Base-by-base conservation (phyloP, 2,888 invertebrate genomes). In the Harmothoe impar region DNA sequence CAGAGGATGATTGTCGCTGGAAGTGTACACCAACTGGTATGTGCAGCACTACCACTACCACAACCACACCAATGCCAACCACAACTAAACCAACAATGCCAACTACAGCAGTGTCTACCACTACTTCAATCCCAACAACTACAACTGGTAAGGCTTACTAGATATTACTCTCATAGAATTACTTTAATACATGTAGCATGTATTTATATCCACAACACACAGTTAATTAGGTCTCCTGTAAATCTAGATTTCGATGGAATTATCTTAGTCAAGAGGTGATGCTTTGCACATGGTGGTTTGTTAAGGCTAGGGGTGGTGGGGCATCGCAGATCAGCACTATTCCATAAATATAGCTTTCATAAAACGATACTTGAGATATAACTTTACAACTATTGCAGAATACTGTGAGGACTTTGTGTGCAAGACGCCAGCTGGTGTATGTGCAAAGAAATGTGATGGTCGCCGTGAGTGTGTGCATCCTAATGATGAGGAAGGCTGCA, bases 391-490 rank as follows among this genome's bases (percentile, higher is more conserved):
- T 25, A 25, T 54, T 52, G 52, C 86, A 86, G 86, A 54, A 25
- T 54, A 52, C 25, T 54, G 56, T 25, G 81, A 81, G 43, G 72
- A 77, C 35, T 35, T 15, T 15, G 81, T 43, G 33, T 56, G 54
- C 23, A 29, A 25, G 25, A 12, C 20, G 0, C 86, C 52, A 20
- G 62, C 23, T 54, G 56, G 62, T 23, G 56, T 78, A 1, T 90
- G 91, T 25, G 90, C 62, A 29, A 89, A 56, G 51, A 35, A 15
- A 29, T 91, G 91, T 81, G 85, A 91, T 51, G 91, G 91, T 23
- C 35, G 35, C 25, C 52, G 88, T 54, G 85, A 91, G n/a, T 91
- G 91, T 54, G 25, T 31, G 23, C 20, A 17, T 10, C 78, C 78
- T 0, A 52, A 90, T 31, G 90, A 90, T 56, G 90, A 90, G 35